Base-by-base conservation (phyloP, 2,797 vertebrate genomes). In the Corythornis leucogaster region DNA sequence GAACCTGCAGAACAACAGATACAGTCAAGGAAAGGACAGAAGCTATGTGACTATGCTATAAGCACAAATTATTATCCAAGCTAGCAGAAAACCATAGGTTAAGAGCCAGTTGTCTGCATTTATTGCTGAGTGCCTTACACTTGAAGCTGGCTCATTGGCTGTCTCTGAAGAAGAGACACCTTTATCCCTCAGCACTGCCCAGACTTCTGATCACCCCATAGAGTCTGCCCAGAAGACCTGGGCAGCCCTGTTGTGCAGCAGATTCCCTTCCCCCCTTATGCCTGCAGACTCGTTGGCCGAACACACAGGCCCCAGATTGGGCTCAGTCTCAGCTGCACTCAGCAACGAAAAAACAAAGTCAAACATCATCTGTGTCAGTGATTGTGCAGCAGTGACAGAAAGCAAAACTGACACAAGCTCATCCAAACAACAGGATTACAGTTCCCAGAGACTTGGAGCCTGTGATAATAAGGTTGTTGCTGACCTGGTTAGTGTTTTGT, bases 331-430 rank as follows among this genome's bases (percentile, higher is more conserved):
- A 84, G 78, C 57, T 35, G 90, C 30, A 30, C 92, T 92, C 66
- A 3, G 94, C 85, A 91, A 93, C 61, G 1, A 76, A 63, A 91
- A 92, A 94, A 96, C 85, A 90, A 91, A 96, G 92, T 95, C 93
- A 96, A 95, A 95, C 90, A 95, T 94, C 85, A 74, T 92, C 92
- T 94, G 94, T 91, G 92, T 90, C 94, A 91, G 92, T 1, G 5
- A 71, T 89, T 73, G 66, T 85, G 92, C 82, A 74, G 85, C 89
- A 94, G 78, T 77, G 87, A 96, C 77, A 86, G 89, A 93, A 81
- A 96, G 91, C 85, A 94, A 88, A 91, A 90, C 80, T 82, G 95
- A 95, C 80, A 95, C 75, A 76, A 93, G 80, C 95, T 92, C 95
- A 74, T 88, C 92, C 91, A 95, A 93, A 95, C 94, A 93, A 92